These are phyloP conservation scores for Tamandua tetradactyla DNA, from an alignment of 2,797 vertebrate species.

Conservation along the genomic window DNA sequence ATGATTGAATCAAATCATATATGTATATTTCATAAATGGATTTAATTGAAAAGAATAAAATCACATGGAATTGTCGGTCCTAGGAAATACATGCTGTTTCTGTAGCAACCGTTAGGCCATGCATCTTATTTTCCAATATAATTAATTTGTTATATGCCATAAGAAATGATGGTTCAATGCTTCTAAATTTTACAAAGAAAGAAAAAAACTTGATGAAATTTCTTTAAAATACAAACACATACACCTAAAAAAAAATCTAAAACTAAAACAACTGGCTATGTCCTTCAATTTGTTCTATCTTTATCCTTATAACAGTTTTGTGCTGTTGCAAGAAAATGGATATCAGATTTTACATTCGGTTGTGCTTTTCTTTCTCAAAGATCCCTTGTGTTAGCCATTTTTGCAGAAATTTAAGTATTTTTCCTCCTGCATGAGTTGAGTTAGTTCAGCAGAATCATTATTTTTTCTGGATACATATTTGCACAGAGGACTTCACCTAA, in stretches of 20 bases:
- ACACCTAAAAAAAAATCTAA: not conserved
- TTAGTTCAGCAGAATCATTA: slow-evolving; percentile 83
- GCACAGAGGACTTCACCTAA: slow-evolving; percentile 88
- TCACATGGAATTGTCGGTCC: not conserved
- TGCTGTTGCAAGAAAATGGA: not conserved
- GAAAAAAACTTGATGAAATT: not conserved
- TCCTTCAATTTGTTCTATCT: slow-evolving; percentile 4
- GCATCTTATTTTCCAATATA: not conserved
- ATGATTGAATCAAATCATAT: not conserved
- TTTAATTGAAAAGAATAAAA: slow-evolving; percentile 41
- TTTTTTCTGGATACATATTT: slow-evolving; percentile 87
- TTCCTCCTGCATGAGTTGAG: slow-evolving; percentile 80
- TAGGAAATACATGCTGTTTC: slow-evolving; percentile 18
- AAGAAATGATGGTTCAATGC: not conserved
- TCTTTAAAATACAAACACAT: slow-evolving; percentile 31
- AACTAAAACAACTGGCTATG: not conserved
- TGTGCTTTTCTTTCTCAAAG: not conserved
- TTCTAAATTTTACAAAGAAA: not conserved
- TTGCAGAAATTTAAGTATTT: slow-evolving; percentile 83
- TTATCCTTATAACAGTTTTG: not conserved
- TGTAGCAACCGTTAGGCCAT: not conserved
- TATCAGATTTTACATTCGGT: not conserved
- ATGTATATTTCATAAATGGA: not conserved
- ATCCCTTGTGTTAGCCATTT: slow-evolving; percentile 62
- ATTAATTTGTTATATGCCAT: not conserved